Evolutionary conservation across 2,888 invertebrate species (phyloP).

Genomic region (Macrophya annulata): DNA sequence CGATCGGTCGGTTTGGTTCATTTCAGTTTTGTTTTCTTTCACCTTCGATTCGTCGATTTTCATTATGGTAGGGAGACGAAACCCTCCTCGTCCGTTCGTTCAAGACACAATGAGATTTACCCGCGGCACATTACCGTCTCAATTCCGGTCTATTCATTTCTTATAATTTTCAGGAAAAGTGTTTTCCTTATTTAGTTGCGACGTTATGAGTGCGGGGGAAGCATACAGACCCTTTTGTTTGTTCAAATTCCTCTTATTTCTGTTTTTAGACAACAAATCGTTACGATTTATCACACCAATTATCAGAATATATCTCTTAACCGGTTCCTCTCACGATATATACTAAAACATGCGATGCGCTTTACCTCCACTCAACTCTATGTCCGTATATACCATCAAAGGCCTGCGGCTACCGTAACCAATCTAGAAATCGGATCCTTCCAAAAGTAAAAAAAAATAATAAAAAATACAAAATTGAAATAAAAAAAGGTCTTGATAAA

Average conservation of each 20-base stretch:
- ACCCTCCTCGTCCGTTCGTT: not conserved
- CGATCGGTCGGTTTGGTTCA: not conserved
- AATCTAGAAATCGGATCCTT: slow-evolving; percentile 36
- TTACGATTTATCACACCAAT: slow-evolving; percentile 14
- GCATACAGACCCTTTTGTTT: not conserved
- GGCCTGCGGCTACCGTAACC: not conserved
- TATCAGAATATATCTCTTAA: slow-evolving; percentile 18
- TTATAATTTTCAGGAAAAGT: not conserved
- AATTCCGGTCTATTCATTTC: not conserved
- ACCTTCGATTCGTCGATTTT: not conserved
- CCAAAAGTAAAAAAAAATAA: not conserved
- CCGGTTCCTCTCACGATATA: not conserved
- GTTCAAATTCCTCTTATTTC: not conserved
- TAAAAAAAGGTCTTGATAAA: not conserved
- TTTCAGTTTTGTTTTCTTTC: not conserved
- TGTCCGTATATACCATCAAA: not conserved
- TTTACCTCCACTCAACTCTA: not conserved
- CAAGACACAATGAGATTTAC: slow-evolving; percentile 5
- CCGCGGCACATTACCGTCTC: slow-evolving; percentile 24
- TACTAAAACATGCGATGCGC: slow-evolving; percentile 16
- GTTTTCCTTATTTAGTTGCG: not conserved
- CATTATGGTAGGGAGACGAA: not conserved
- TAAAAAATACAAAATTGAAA: not conserved
- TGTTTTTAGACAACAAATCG: not conserved
- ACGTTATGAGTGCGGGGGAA: not conserved